Evolutionary conservation across 2,888 invertebrate genomes (phyloP).

Genomic region (Allygus modestus): DNA sequence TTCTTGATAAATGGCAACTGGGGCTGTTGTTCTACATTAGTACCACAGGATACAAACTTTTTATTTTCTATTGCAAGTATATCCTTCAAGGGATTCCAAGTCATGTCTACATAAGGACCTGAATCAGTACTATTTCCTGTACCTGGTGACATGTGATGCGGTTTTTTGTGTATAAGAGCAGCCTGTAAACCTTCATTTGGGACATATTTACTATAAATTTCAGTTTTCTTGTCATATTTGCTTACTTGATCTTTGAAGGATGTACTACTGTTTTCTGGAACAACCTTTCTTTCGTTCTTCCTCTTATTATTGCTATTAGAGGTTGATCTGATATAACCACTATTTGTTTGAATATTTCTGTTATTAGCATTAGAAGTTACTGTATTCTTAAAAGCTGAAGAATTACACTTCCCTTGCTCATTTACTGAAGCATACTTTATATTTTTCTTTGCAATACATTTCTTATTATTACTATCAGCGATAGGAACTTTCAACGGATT

Average conservation of each 20-base stretch:
- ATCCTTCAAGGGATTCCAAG: neutral
- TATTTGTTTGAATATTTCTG: neutral
- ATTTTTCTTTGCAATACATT: neutral
- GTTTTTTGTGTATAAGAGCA: neutral
- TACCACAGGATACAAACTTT: neutral
- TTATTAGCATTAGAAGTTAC: neutral
- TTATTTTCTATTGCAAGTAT: neutral
- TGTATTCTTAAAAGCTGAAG: neutral
- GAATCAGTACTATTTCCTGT: neutral
- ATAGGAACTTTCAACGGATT: constrained; percentile 14
- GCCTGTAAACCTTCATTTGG: neutral
- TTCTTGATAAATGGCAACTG: neutral
- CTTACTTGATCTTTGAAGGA: neutral
- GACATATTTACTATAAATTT: neutral
- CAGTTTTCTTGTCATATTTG: neutral
- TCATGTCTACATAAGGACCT: constrained; percentile 25
- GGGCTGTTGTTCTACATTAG: neutral
- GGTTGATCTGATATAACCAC: neutral
- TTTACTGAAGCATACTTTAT: neutral
- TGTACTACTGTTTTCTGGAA: neutral
- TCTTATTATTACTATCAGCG: neutral
- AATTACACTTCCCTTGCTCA: neutral
- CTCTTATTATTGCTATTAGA: neutral
- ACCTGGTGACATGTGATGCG: neutral
- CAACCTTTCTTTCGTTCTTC: neutral